Evolutionary conservation across 2,888 invertebrate genomes (phyloP), one percentile per base, ranked within the genome.

Genomic region (Germaria angustata): DNA sequence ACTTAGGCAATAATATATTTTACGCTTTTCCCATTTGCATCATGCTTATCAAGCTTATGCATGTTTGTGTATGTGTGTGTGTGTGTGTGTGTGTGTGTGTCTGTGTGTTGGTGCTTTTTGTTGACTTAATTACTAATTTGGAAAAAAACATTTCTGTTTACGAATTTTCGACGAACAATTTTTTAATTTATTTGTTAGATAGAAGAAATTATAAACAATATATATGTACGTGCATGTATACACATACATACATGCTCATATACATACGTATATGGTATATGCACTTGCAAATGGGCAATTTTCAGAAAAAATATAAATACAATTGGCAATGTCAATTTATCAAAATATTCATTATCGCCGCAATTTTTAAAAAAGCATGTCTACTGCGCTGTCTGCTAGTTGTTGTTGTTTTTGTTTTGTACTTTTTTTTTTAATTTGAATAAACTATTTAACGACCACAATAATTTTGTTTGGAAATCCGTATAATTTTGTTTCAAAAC

Each of bases 241-340:
- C 2, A 20, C 9, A 46, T 51, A 24, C 51, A 39, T 13, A 32
- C 17, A 44, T n/a, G n/a, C n/a, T n/a, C n/a, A n/a, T n/a, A n/a
- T n/a, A n/a, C n/a, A n/a, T n/a, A n/a, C n/a, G n/a, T n/a, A n/a
- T n/a, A n/a, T n/a, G n/a, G n/a, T n/a, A n/a, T n/a, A 22, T 57
- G n/a, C 0, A 44, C 4, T 13, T 15, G n/a, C 34, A 63, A n/a
- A 44, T 57, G 5, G 22, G 65, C 32, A 53, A 55, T 55, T 13
- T 24, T 24, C 53, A 73, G 53, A 55, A 13, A 44, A 73, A 73
- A 41, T 59, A 73, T 63, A 63, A 34, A 44, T 22, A 24, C 55
- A 75, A 57, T 75, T 75, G 75, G 46, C 75, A 75, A 57, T 57
- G 36, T 46, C 55, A 75, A 66, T 75, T 75, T 75, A 75, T 75